These are phyloP conservation scores for Odontamblyopus rebecca DNA, from an alignment of 2,797 vertebrate genomes.

Conservation along the genomic window DNA sequence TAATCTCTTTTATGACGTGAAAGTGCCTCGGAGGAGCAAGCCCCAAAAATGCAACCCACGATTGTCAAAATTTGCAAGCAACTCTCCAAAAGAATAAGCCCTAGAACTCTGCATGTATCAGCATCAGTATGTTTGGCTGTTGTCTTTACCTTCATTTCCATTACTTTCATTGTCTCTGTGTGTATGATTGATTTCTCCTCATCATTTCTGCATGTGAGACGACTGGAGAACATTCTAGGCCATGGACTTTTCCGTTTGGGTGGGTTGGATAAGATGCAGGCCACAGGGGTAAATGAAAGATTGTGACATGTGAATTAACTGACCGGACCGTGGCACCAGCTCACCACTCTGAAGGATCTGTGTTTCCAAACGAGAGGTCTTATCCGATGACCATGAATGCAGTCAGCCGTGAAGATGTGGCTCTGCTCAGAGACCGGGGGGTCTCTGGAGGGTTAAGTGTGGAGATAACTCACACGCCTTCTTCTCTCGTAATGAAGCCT, in stretches of 20 bases:
- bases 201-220: not conserved
- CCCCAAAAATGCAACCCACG: too few species aligned
- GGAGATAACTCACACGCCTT: constrained; percentile 51
- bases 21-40: too few species aligned
- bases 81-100: too few species aligned
- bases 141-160: not conserved
- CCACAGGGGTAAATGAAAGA: not conserved
- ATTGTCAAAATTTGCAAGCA: too few species aligned
- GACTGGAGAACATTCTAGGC: not conserved
- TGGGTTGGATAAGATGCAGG: not conserved
- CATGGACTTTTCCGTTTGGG: not conserved
- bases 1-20: too few species aligned
- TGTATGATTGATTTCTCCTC: not conserved
- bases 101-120: too few species aligned
- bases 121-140: not conserved
- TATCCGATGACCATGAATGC: constrained; percentile 39
- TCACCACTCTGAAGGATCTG: constrained; percentile 46
- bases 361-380: constrained; percentile 47
- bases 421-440: constrained; percentile 22
- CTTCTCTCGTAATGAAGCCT: constrained; percentile 63
- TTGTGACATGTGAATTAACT: constrained; percentile 32
- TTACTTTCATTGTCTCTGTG: not conserved
- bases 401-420: constrained; percentile 55
- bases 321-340: constrained; percentile 29
- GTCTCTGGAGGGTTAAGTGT: constrained; percentile 57